Percentiles rank a stretch among this genome's conserved stretches.
Conservation (phyloP, 1,140 invertebrate genomes). For the Drosophila pachea region DNA sequence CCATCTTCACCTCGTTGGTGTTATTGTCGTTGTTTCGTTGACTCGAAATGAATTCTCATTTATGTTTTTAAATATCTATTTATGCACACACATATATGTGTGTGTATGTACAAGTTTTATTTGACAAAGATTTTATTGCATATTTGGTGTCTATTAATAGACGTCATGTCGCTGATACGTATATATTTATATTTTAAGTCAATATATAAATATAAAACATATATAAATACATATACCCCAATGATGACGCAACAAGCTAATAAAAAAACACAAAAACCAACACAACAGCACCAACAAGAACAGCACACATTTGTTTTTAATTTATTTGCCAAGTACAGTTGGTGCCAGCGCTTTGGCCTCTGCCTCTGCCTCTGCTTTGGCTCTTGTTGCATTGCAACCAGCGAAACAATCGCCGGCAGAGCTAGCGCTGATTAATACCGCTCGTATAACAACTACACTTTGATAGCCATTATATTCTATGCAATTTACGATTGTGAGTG, state of each 20-base stretch:
- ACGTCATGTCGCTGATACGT: slow-evolving; percentile 40
- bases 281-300: neutral
- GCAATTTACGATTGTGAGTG: neutral
- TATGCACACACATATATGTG: slow-evolving; percentile 18
- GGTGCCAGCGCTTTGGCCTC: slow-evolving; percentile 3
- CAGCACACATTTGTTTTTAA: slow-evolving; percentile 16
- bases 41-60: neutral
- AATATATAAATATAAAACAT: too few relatives aligned
- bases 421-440: slow-evolving; percentile 16
- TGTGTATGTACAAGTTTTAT: slow-evolving; percentile 45
- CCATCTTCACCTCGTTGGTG: slow-evolving; percentile 1
- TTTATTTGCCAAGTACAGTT: slow-evolving; percentile 38
- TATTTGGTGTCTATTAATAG: slow-evolving; percentile 64
- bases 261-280: slow-evolving; percentile 35
- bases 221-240: slow-evolving; percentile 7
- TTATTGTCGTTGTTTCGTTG: neutral
- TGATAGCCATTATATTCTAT: neutral
- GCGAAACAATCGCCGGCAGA: slow-evolving; percentile 18
- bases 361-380: neutral
- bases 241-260: slow-evolving; percentile 60
- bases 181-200: neutral
- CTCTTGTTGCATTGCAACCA: slow-evolving; percentile 4
- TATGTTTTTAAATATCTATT: slow-evolving; percentile 24
- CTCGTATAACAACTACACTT: slow-evolving; percentile 27
- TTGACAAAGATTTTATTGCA: slow-evolving; percentile 62